phyloP scores from a whole-genome alignment of 2,888 invertebrate genomes.

The Trichopria drosophilae region DNA sequence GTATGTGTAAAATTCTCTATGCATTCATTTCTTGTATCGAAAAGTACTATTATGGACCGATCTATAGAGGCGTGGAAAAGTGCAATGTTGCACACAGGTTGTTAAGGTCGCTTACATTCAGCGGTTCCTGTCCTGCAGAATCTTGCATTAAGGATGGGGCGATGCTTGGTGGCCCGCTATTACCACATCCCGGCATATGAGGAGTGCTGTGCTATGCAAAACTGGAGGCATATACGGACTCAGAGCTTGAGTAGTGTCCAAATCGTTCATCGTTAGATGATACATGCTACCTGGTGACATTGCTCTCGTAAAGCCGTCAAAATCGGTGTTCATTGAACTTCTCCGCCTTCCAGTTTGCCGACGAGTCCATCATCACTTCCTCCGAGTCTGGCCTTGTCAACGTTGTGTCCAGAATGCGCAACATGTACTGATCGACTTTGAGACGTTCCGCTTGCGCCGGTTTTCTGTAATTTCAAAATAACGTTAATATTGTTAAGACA shows the following conservation, averaged over 20 bases:
- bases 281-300: constrained; percentile 94
- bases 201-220: constrained; percentile 76
- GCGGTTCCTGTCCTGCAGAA: constrained; percentile 79
- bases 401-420: constrained; percentile 86
- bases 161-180: constrained; percentile 80
- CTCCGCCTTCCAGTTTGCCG: constrained; percentile 92
- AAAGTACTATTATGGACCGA: no score
- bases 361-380: constrained; percentile 92
- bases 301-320: constrained; percentile 83
- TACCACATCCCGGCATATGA: constrained; percentile 70
- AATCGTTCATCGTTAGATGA: constrained; percentile 86
- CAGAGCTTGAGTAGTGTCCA: constrained; percentile 87
- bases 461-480: constrained; percentile 71
- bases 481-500: no score
- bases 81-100: no score
- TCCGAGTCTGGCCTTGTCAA: constrained; percentile 85
- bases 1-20: no score
- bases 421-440: constrained; percentile 97
- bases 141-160: constrained; percentile 62
- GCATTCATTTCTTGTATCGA: no score
- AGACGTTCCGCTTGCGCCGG: constrained; percentile 91
- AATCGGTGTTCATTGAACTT: constrained; percentile 74
- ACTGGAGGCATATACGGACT: constrained; percentile 84
- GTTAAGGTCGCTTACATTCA: constrained; percentile 76
- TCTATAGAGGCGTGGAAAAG: no score